Percentiles rank a stretch among this genome's conserved stretches.
Evolutionary conservation across 2,113 vertebrate genomes (phyloP).

Genomic region (Urocynchramus pylzowi): DNA sequence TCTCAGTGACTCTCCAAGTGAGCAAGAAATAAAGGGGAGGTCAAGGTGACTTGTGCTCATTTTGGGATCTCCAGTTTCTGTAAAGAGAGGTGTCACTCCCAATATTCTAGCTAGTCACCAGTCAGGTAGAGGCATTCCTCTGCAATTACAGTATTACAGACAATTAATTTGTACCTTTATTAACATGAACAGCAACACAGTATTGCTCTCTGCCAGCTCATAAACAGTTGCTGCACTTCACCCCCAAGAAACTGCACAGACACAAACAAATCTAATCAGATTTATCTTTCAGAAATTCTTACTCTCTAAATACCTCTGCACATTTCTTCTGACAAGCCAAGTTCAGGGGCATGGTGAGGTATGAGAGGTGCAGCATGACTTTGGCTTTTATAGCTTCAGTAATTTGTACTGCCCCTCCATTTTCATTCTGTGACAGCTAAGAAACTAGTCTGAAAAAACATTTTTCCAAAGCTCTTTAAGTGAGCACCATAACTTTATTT

Average conservation of each 20-base stretch:
- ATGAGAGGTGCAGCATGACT: neutral
- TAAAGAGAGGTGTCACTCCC: neutral
- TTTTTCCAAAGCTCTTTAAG: neutral
- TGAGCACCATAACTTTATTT: neutral
- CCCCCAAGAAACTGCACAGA: neutral
- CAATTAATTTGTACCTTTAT: constrained; percentile 16
- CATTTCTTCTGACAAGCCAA: neutral
- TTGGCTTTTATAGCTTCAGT: neutral
- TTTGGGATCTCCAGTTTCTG: neutral
- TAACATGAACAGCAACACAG: neutral
- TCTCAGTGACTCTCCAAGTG: neutral
- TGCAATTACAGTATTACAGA: neutral
- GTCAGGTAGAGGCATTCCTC: neutral
- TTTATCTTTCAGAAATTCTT: neutral
- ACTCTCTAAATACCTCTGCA: neutral
- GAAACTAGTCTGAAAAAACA: neutral
- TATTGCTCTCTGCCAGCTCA: neutral
- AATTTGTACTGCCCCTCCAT: neutral
- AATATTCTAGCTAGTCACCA: neutral
- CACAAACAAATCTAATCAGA: neutral
- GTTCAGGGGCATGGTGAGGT: neutral
- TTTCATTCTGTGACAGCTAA: neutral
- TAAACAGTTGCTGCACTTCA: neutral
- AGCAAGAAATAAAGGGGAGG: neutral
- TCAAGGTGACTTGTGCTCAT: neutral